Evolutionary conservation across 2,797 vertebrate genomes (phyloP), one percentile per base, ranked within the genome.

Genomic region (Onychomys arenicola): DNA sequence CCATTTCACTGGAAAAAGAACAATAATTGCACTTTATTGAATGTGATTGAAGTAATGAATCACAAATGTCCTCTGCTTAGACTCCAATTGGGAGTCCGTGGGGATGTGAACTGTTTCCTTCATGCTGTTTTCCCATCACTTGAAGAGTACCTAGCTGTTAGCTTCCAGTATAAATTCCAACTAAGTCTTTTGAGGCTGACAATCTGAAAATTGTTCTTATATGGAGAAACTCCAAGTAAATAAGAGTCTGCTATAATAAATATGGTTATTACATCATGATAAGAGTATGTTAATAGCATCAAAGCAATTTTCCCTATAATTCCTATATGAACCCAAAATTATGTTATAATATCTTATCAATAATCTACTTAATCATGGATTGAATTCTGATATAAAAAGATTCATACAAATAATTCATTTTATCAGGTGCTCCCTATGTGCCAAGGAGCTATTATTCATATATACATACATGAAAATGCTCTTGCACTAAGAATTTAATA

Each of bases 211-310:
- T 29, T 52, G 96, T 85, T 95, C 37, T 87, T 78, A 17, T 40
- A 8, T 88, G 49, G 23, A 87, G 40, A 96, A 97, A 75, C 34
- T 77, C 25, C 59, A 52, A 71, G 59, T 80, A 89, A 90, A 82
- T 87, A 82, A 93, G 14, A 34, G 14, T 86, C 93, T 93, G 57
- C 43, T 34, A 34, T 92, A 90, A 78, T 59, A 92, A 95, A 89
- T 69, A 32, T 90, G 73, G n/a, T 92, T 89, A 91, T 91, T 96
- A 92, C 92, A 89, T 90, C 78, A 78, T 83, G 55, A 86, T 86
- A 94, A 40, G 25, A 65, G 71, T 49, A 91, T 52, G 61, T 97
- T 90, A 82, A 86, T 85, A 63, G 27, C 61, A 34, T 65, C 43
- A 29, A 34, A 92, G 32, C 46, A 81, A 25, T 91, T 88, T 97